Conservation (phyloP, 2,888 invertebrate species). For the Crocallis elinguaria region DNA sequence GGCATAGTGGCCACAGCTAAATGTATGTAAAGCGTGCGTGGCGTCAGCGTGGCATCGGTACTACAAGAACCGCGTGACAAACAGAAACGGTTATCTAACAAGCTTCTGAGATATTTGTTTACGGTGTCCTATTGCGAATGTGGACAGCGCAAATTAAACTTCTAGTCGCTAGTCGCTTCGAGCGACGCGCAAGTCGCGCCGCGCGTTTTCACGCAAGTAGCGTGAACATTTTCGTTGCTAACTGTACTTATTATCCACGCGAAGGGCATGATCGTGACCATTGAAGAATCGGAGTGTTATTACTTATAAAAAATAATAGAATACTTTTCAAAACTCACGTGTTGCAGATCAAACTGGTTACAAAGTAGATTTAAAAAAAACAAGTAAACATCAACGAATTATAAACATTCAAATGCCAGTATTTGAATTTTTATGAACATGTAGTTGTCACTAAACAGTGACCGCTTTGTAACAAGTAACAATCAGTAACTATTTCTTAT, state of each 20-base stretch:
- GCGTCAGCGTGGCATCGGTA: conserved; percentile 43
- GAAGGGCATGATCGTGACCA: conserved; percentile 2
- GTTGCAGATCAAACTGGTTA: background rate
- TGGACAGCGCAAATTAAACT: conserved; percentile 23
- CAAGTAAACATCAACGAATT: conserved; percentile 11
- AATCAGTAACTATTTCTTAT: too few relatives aligned
- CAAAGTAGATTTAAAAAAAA: background rate
- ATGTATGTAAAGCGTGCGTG: conserved; percentile 41
- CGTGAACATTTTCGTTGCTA: conserved; percentile 8
- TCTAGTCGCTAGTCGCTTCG: background rate
- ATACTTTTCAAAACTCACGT: background rate
- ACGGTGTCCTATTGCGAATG: conserved; percentile 41
- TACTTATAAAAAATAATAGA: too few relatives aligned
- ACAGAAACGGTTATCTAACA: conserved; percentile 45
- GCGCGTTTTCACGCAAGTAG: background rate
- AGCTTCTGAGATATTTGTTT: conserved; percentile 40
- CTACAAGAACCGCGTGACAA: conserved; percentile 38
- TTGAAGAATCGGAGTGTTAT: background rate
- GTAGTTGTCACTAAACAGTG: too few relatives aligned
- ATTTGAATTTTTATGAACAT: background rate
- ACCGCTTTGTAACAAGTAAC: too few relatives aligned
- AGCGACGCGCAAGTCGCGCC: too few relatives aligned
- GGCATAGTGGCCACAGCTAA: conserved; percentile 61
- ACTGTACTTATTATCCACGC: conserved; percentile 6
- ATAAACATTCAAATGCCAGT: background rate